Conservation (phyloP, 2,888 invertebrate genomes). For the Sminthurides aquaticus region DNA sequence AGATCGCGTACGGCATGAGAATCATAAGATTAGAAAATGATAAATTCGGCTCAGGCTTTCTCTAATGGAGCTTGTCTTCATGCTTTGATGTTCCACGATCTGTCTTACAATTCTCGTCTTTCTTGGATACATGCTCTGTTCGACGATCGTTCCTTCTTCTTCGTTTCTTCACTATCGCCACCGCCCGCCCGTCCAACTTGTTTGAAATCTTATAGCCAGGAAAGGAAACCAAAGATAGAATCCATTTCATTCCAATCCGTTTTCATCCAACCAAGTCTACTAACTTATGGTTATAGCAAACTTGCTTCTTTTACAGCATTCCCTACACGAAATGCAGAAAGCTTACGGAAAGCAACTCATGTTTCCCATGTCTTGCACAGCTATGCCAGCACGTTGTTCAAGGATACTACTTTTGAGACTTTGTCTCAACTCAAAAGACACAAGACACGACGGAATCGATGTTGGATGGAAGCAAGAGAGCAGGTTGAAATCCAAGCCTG, state of each 20-base stretch:
- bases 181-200: neutral
- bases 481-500: neutral
- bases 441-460: too few relatives aligned
- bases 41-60: constrained; percentile 40
- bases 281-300: too few relatives aligned
- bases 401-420: too few relatives aligned
- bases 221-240: neutral
- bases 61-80: constrained; percentile 42
- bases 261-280: too few relatives aligned
- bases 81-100: constrained; percentile 40
- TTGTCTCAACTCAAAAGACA: too few relatives aligned
- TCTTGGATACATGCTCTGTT: neutral
- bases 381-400: too few relatives aligned
- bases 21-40: constrained; percentile 41
- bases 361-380: too few relatives aligned
- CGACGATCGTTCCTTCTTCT: neutral
- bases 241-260: neutral
- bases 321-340: too few relatives aligned
- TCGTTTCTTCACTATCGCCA: neutral
- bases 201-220: neutral
- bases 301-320: too few relatives aligned
- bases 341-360: too few relatives aligned
- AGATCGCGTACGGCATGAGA: constrained; percentile 11
- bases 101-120: constrained; percentile 26
- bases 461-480: neutral